Conservation (phyloP, 2,888 invertebrate genomes). For the Polydrusus pterygomalis region DNA sequence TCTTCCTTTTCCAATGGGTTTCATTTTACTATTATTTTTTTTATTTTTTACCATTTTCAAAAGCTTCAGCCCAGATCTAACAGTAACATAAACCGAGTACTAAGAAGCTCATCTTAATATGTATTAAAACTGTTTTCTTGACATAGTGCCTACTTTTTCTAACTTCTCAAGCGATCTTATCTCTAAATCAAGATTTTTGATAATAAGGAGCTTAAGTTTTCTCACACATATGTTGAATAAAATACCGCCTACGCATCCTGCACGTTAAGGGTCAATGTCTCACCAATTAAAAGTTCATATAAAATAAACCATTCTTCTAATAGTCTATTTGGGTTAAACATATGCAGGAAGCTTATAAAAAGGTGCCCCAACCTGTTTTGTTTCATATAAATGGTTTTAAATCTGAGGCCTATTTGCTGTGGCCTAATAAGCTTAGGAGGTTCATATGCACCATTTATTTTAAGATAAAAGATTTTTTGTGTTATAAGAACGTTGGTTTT, state of each 20-base stretch:
- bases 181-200: conserved; percentile 50
- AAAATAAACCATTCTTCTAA: conserved; percentile 38
- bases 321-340: conserved; percentile 40
- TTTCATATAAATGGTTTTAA: conserved; percentile 11
- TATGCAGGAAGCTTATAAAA: conserved; percentile 33
- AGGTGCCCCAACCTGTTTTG: conserved; percentile 16
- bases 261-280: conserved; percentile 41
- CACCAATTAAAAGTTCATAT: conserved; percentile 47
- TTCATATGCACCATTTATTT: background rate
- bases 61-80: too few species aligned
- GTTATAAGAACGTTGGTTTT: background rate
- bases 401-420: background rate
- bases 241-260: conserved; percentile 37
- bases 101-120: background rate
- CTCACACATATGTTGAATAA: conserved; percentile 34
- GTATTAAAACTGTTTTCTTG: background rate
- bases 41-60: too few species aligned
- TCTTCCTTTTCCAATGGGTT: too few species aligned
- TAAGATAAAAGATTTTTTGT: background rate
- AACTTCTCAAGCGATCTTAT: conserved; percentile 45
- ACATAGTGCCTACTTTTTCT: background rate
- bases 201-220: conserved; percentile 42
- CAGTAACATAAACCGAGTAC: too few species aligned
- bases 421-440: background rate
- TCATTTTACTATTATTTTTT: too few species aligned